Base-by-base conservation (phyloP, 2,113 vertebrate species). In the Fregata magnificens region DNA sequence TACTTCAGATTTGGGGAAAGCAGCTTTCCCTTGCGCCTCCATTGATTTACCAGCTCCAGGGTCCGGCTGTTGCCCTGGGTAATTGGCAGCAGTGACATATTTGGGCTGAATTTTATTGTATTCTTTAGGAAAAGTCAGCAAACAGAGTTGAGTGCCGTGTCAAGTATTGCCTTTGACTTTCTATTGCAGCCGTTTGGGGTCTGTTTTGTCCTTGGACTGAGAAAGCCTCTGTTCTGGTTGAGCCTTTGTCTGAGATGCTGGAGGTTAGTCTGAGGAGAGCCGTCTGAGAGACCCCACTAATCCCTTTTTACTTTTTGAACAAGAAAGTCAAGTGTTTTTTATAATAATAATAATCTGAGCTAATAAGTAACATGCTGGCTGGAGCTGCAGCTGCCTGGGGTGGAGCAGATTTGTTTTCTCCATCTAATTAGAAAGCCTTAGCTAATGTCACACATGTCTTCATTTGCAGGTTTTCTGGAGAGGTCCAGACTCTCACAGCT, bases 311-410 rank as follows among this genome's bases (percentile, higher is more conserved):
- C 93, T 88, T 96, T 95, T 95, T 98, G 96, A 97, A 98, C 95
- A 97, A 97, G 96, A 94, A 97, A 98, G 97, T 97, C 97, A 97
- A 97, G 97, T 97, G 97, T 94, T 97, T 97, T 96, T 87, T 82
- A 86, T 95, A 86, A 96, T 96, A 98, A 98, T 97, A 94, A 97
- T 98, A 97, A 98, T 98, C 98, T 98, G 98, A 98, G 97, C 97
- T 98, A 98, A 98, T 98, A 98, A 97, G 97, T 97, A 98, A 98
- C 94, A 96, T 97, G 96, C 97, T 98, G 93, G 90, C 92, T 96
- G 95, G 93, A 98, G 78, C 74, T 97, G 96, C 97, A 96, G 97
- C 97, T 98, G 97, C 96, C 98, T 95, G 96, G 94, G 95, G 97
- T 96, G 85, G 95, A 98, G 94, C 90, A 97, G 97, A 95, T 98